Base-by-base conservation (phyloP, 2,113 vertebrate species). In the Leucoraja erinaceus region DNA sequence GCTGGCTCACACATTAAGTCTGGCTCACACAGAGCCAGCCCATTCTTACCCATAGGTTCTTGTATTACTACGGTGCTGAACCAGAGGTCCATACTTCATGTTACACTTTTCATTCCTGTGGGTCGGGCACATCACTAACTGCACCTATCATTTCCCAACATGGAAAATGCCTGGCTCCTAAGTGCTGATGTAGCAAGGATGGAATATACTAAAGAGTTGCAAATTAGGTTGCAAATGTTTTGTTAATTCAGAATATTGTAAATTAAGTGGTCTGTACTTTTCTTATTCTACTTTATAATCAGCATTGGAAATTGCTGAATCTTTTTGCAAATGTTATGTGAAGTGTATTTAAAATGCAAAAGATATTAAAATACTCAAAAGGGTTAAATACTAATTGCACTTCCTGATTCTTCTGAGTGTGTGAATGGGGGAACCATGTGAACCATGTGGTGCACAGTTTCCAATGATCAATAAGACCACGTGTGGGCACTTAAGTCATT, bases 331-430 rank as follows among this genome's bases (percentile, higher is more conserved):
- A 79, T 84, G 22, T 59, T 59, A 54, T 81, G 22, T 84, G 54
- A 59, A 28, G 22, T 84, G 81, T 61, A 84, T 81, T 54, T 81
- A 81, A 81, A 83, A 56, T 84, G 9, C 25, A 84, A 59, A 84
- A 25, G 79, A 83, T 84, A 84, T 84, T 84, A 84, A 84, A 84
- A 84, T 59, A 83, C 54, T 84, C 81, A 59, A n/a, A 38, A 38
- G 54, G 81, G 54, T 84, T 84, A 54, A 83, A 83, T 20, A 84
- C 47, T 54, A 59, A 22, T 84, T 84, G 22, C 28, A 84, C 54
- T 79, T 79, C 31, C n/a, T 84, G 54, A 84, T 84, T 59, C 54
- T 84, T n/a, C 4, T 74, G 47, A 22, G 20, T 11, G 54, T 84
- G 47, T 61, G 56, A n/a, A 54, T 83, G 47, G 47, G 33, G 25